Evolutionary conservation across 2,888 invertebrate genomes (phyloP).

Genomic region (Andrena marginata): DNA sequence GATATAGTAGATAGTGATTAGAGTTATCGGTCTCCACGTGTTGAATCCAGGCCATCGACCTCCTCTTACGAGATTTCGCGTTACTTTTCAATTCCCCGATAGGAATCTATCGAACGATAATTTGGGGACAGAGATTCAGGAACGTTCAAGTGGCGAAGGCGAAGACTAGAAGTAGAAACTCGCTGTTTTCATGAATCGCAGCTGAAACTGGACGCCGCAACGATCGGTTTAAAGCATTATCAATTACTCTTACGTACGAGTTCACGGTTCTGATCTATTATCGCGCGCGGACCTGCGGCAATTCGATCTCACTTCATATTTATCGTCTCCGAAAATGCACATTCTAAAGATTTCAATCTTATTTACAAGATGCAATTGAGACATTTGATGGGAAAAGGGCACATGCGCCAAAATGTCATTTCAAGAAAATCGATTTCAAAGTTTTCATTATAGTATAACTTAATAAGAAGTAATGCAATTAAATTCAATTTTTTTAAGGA

Average conservation of each 20-base stretch:
- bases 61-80: neutral
- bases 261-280: neutral
- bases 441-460: no score
- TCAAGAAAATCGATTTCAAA: no score
- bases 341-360: neutral
- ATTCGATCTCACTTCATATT: neutral
- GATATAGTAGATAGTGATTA: neutral
- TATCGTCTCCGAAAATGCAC: neutral
- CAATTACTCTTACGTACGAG: neutral
- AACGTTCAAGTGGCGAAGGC: neutral
- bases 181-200: slow-evolving; percentile 3
- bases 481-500: no score
- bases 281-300: neutral
- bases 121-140: neutral
- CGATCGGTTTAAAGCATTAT: neutral
- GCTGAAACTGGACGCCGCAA: neutral
- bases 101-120: neutral
- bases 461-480: no score
- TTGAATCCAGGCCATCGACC: neutral
- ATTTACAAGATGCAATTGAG: neutral
- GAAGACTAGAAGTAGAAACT: neutral
- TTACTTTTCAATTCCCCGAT: neutral
- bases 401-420: neutral
- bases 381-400: neutral
- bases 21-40: neutral